Percentiles rank a stretch among this genome's conserved stretches.
Conservation (phyloP, 2,113 vertebrate genomes). For the Urocitellus parryii region DNA sequence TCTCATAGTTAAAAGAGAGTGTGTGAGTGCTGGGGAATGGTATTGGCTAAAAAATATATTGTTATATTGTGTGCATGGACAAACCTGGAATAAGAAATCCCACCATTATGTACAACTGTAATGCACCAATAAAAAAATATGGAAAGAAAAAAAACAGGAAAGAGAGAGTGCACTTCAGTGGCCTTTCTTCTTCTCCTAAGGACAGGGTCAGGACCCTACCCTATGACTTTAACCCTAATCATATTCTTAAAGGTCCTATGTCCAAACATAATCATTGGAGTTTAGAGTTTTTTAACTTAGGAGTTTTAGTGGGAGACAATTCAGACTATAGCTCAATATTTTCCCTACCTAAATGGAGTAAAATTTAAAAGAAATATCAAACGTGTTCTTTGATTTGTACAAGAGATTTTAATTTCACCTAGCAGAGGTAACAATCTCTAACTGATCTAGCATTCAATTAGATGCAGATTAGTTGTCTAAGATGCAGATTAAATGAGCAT, state of each 20-base stretch:
- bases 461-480: not conserved
- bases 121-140: too few species aligned
- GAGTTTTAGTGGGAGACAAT: not conserved
- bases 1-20: not conserved
- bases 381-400: not conserved
- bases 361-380: not conserved
- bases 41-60: too few species aligned
- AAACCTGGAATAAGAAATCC: too few species aligned
- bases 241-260: not conserved
- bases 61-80: too few species aligned
- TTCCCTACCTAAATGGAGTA: not conserved
- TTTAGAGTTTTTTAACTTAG: not conserved
- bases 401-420: not conserved
- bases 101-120: too few species aligned
- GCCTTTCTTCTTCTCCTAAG: not conserved
- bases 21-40: too few species aligned
- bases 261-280: not conserved
- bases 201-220: not conserved
- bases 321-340: not conserved
- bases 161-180: not conserved
- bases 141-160: too few species aligned
- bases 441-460: not conserved
- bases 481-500: not conserved
- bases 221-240: not conserved
- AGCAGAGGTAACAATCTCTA: not conserved